Evolutionary conservation across 2,797 vertebrate genomes (phyloP), one percentile per base, ranked within the genome.

Genomic region (Ctenopoma multispine): DNA sequence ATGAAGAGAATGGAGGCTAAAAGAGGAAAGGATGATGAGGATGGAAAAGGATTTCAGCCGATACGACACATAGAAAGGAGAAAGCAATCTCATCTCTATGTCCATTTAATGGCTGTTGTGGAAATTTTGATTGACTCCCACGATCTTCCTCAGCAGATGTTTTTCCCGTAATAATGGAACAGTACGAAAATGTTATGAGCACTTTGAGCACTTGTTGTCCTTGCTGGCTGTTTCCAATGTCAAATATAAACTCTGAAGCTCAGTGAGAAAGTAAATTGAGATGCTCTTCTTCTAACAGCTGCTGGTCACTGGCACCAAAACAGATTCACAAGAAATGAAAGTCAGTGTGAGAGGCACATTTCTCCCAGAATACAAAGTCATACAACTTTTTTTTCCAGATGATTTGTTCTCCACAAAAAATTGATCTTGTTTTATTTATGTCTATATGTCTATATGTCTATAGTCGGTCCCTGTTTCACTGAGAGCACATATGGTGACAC

Each of bases 1-100:
- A 76, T 21, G 47, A 49, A 40, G 47, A 48, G 24, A 70, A 43
- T 24, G 41, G 41, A 48, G 27, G 40, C 24, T 34, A 29, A 69
- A 48, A 58, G 47, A 55, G 15, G n/a, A 8, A 40, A 41, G 40
- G 29, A 55, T 14, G 27, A 58, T 18, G 23, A 21, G 3, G 36
- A 56, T 27, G n/a, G 24, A 63, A 63, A 51, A 58, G 44, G 38
- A 43, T 36, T 27, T 31, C 5, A 14, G 20, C 23, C 4, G 61
- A 34, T 14, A 54, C 41, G 12, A 40, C 68, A 47, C 3, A 49
- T 21, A 50, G 8, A 7, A 29, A 46, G 12, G 38, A 31, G n/a
- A 3, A 15, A 6, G 5, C 46, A 69, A 8, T 53, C 21, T 58
- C 29, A 31, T 18, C 38, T 48, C 17, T 18, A 40, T 23, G 17